Evolutionary conservation across 2,113 vertebrate species (phyloP).

Genomic region (Rhabdomys dilectus): DNA sequence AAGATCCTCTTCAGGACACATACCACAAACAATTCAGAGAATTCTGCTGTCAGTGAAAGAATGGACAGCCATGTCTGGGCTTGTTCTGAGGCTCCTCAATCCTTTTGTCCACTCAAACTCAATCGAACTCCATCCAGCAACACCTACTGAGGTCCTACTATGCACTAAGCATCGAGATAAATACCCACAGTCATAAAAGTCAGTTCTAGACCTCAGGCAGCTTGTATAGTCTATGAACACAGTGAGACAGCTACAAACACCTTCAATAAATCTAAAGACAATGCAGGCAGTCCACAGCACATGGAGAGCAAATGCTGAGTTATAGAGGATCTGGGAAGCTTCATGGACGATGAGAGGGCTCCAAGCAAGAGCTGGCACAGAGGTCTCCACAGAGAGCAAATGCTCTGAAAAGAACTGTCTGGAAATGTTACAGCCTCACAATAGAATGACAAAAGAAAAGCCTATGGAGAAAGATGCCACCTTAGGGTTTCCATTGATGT

Average conservation of each 20-base stretch:
- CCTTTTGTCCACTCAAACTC: not conserved
- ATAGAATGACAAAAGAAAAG: not conserved
- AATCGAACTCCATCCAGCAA: not conserved
- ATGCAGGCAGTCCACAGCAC: not conserved
- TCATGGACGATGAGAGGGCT: not conserved
- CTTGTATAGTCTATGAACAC: not conserved
- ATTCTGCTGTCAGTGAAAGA: constrained; percentile 32
- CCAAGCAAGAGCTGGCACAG: not conserved
- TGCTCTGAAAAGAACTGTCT: not conserved
- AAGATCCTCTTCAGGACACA: constrained; percentile 17
- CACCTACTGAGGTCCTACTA: not conserved
- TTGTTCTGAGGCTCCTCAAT: not conserved
- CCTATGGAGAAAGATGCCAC: not conserved
- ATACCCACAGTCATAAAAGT: not conserved
- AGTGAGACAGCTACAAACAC: not conserved
- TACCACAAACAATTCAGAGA: constrained; percentile 55
- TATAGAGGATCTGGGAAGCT: not conserved
- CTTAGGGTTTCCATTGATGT: no score
- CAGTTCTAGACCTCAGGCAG: not conserved
- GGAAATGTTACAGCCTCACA: not conserved
- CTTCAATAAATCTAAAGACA: not conserved
- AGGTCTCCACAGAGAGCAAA: not conserved
- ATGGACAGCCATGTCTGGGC: not conserved
- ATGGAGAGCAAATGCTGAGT: not conserved
- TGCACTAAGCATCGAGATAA: not conserved